Evolutionary conservation across 2,113 vertebrate species (phyloP).

Genomic region (Steatornis caripensis): DNA sequence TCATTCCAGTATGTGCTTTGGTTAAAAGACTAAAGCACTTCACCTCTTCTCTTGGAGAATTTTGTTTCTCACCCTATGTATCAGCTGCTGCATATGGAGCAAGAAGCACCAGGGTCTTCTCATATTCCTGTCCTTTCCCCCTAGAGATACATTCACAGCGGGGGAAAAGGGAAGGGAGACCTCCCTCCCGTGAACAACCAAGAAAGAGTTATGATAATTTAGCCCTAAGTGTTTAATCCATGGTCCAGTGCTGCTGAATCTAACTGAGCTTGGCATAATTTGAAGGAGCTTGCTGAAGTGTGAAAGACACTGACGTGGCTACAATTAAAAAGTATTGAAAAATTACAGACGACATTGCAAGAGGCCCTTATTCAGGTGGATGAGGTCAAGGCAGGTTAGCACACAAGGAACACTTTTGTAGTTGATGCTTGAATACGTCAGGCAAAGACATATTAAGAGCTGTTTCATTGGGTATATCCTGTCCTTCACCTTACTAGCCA

Average conservation of each 20-base stretch:
- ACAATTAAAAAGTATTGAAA: slow-evolving; percentile 43
- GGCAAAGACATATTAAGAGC: not conserved
- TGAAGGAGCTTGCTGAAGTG: slow-evolving; percentile 58
- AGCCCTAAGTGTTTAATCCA: slow-evolving; percentile 21
- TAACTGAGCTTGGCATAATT: slow-evolving; percentile 37
- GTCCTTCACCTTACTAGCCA: not conserved
- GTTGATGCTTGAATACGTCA: not conserved
- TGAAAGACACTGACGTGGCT: slow-evolving; percentile 33
- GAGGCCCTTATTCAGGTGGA: not conserved
- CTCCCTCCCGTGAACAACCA: not conserved
- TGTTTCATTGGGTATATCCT: not conserved
- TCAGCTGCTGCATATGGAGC: not conserved
- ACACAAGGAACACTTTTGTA: not conserved
- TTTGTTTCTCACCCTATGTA: not conserved
- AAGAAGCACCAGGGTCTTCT: not conserved
- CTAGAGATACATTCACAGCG: not conserved
- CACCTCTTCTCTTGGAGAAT: not conserved
- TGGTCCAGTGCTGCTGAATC: slow-evolving; percentile 29
- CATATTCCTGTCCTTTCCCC: not conserved
- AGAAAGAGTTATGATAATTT: slow-evolving; percentile 7
- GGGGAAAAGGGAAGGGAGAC: not conserved
- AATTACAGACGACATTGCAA: not conserved
- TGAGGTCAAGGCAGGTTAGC: slow-evolving; percentile 6
- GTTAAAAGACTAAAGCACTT: not conserved
- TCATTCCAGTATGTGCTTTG: not conserved